Percentiles rank a stretch among this genome's conserved stretches.
Conservation (phyloP, 2,113 vertebrate species). For the Tupaia chinensis region DNA sequence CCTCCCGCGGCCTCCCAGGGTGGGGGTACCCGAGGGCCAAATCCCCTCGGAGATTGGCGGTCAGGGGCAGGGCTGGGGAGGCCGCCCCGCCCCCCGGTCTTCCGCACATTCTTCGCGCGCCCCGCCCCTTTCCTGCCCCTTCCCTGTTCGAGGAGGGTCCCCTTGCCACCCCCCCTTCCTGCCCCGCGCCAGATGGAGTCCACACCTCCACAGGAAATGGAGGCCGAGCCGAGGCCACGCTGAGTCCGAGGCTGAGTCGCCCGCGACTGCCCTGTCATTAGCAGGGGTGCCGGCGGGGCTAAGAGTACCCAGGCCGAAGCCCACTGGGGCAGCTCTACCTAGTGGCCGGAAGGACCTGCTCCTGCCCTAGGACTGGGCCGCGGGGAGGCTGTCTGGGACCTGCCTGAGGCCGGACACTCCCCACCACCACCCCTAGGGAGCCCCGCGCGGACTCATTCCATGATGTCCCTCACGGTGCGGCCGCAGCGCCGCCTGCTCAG, state of each 20-base stretch:
- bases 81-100: slow-evolving; percentile 77
- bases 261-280: slow-evolving; percentile 78
- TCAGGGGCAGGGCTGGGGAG: slow-evolving; percentile 62
- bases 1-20: slow-evolving; percentile 59
- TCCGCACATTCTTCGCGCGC: slow-evolving; percentile 78
- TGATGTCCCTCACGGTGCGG: slow-evolving; percentile 96
- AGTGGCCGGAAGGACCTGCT: not conserved
- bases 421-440: slow-evolving; percentile 89
- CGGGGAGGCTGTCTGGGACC: slow-evolving; percentile 31
- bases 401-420: slow-evolving; percentile 43
- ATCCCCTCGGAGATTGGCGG: not conserved
- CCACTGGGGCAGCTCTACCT: not conserved
- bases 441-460: slow-evolving; percentile 94
- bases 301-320: not conserved
- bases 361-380: not conserved
- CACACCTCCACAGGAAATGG: slow-evolving; percentile 77
- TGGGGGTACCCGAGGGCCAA: not conserved
- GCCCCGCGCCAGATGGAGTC: slow-evolving; percentile 67
- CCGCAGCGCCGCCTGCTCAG: slow-evolving; percentile 91
- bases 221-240: slow-evolving; percentile 75
- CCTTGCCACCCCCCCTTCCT: slow-evolving; percentile 70
- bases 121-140: slow-evolving; percentile 79
- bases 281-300: not conserved
- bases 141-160: slow-evolving; percentile 70
- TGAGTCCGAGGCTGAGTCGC: slow-evolving; percentile 76